These are phyloP conservation scores for Hippocampus kuda DNA, from an alignment of 2,797 vertebrate genomes.

Conservation along the genomic window DNA sequence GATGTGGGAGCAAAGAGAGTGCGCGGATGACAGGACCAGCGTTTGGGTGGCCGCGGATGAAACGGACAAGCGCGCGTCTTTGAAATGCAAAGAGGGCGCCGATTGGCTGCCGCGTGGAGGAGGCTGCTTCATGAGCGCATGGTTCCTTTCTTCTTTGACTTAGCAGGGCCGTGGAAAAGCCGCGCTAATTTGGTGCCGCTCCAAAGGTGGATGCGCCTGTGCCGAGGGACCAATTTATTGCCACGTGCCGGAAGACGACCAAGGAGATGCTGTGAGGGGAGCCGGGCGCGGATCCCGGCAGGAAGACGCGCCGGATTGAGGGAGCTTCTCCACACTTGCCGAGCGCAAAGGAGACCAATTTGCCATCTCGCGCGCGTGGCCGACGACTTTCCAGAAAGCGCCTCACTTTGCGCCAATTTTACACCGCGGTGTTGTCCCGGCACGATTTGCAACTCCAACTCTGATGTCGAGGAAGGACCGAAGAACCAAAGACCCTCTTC, in stretches of 20 bases:
- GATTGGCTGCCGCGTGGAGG: slow-evolving; percentile 50
- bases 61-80: slow-evolving; percentile 62
- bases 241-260: slow-evolving; percentile 57
- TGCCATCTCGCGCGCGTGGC: slow-evolving; percentile 19
- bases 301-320: slow-evolving; percentile 49
- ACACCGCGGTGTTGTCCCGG: background rate
- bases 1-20: background rate
- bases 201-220: slow-evolving; percentile 18
- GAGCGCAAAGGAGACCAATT: slow-evolving; percentile 46
- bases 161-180: slow-evolving; percentile 43
- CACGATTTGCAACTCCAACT: background rate
- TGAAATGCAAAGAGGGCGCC: slow-evolving; percentile 68
- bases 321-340: slow-evolving; percentile 30
- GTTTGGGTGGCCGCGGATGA: slow-evolving; percentile 52
- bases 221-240: slow-evolving; percentile 69
- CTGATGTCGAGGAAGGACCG: too few relatives aligned
- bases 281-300: slow-evolving; percentile 46
- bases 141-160: slow-evolving; percentile 58
- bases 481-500: too few relatives aligned
- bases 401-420: background rate
- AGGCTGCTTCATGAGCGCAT: slow-evolving; percentile 54
- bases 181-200: slow-evolving; percentile 37
- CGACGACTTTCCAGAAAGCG: background rate
- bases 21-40: slow-evolving; percentile 42
- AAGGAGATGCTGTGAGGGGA: slow-evolving; percentile 18